Base-by-base conservation (phyloP, 2,888 invertebrate species). In the Aproaerema taeniolella region DNA sequence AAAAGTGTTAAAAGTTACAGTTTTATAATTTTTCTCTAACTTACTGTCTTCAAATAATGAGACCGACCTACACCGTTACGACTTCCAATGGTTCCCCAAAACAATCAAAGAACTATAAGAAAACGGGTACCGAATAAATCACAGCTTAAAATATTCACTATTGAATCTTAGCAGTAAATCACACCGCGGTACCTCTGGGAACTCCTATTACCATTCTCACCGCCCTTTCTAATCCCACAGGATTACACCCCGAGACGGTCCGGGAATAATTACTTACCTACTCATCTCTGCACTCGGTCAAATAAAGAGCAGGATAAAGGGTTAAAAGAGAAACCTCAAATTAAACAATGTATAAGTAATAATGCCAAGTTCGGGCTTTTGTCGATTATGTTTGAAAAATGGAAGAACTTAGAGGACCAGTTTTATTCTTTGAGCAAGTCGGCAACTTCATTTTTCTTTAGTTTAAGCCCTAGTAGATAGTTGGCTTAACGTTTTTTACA, bases 151-250 rank as follows among this genome's bases (percentile, higher is more conserved):
- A 81, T 83, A 83, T 85, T 86, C 85, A 82, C 70, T 81, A 83
- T 85, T 81, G 81, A 83, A 82, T 80, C 75, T 78, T 75, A 73
- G 80, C 78, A 71, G 80, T 83, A 86, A 86, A 83, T 85, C 81
- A 82, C 75, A 80, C 78, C 83, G 70, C 81, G 78, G 78, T 69
- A 76, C 73, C 78, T 75, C 73, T 49, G 71, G 67, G 68, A 74
- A 71, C 73, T 76, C 67, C 76, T 80, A 83, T 82, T 85, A 83
- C 81, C 78, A 82, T 83, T 80, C 82, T 76, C 79, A 75, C 74
- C 79, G 80, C 79, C 83, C 83, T 75, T 77, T 71, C 76, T 82
- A 86, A 87, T 86, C 83, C 83, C 67, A 44, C 55, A 46, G 83
- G 86, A 85, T 86, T 86, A 83, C 77, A 71, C 69, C 74, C 80